Percentiles rank a stretch among this genome's conserved stretches.
These are phyloP conservation scores for Spinibarbus caldwelli DNA, from an alignment of 2,797 vertebrate species.

Conservation along the genomic window DNA sequence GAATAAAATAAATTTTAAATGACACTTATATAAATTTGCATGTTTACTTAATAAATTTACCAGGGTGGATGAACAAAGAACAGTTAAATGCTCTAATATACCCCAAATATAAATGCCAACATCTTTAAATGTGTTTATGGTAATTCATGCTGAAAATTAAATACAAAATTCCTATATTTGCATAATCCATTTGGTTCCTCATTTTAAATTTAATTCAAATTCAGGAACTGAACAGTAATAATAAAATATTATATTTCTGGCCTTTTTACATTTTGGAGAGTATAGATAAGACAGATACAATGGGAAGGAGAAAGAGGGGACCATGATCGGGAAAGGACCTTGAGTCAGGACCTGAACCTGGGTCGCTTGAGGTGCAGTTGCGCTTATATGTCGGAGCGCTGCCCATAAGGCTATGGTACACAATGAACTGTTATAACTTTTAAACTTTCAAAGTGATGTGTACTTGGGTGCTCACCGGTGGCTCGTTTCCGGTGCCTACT, in stretches of 20 bases:
- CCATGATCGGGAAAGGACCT: neutral
- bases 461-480: constrained; percentile 77
- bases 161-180: neutral
- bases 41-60: too few relatives aligned
- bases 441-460: neutral
- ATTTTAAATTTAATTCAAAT: neutral
- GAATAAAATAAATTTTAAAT: too few relatives aligned
- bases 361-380: neutral
- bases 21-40: too few relatives aligned
- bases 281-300: neutral
- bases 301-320: neutral
- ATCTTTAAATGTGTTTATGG: neutral
- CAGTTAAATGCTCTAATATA: neutral
- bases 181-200: neutral
- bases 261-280: neutral
- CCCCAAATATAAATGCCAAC: neutral
- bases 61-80: neutral
- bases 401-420: neutral
- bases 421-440: neutral
- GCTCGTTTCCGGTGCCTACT: constrained; percentile 90
- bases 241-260: neutral
- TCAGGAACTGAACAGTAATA: neutral
- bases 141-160: neutral
- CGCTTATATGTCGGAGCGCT: neutral
- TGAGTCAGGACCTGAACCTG: neutral